Evolutionary conservation across 2,797 vertebrate species (phyloP), one percentile per base, ranked within the genome.

Genomic region (Leuciscus waleckii): DNA sequence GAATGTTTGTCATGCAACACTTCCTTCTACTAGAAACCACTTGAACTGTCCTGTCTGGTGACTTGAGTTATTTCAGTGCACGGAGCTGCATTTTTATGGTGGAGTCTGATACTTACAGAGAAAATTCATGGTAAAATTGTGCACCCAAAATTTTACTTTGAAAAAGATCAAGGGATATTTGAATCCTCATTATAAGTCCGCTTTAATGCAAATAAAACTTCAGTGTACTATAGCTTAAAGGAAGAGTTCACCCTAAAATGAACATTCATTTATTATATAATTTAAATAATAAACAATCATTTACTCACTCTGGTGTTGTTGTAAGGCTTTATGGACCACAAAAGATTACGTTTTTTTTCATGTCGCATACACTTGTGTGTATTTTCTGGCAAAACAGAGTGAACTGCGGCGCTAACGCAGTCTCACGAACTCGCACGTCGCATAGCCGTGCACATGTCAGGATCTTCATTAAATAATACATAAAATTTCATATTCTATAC

Each of bases 1-100:
- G 58, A 61, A 80, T 58, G 69, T 75, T 75, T 73, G 37, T 73
- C 61, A 37, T 63, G 73, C 63, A 65, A 51, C 46, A 56, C 70
- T 69, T 81, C 19, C 19, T 19, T 49, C 67, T 56, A 19, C 46
- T 70, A 14, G 49, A 58, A 71, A 70, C 41, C 81, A 37, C 81
- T 83, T 41, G 58, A 83, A 19, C 71, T 37, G 81, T 54, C 54
- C 69, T 35, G 14, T 49, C 41, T 83, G 71, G 37, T 67, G 81
- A 37, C 29, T 65, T 65, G 70, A 75, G 70, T 49, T 83, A 82
- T 82, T 82, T 82, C 54, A 74, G 81, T 32, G 51, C 39, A 1
- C 37, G 17, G 39, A 73, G 68, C 32, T 37, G 17, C 19, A 3
- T 46, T 73, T 73, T 82, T 35, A 65, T 76, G 51, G 5, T 76